These are phyloP conservation scores for Darevskia mixta DNA, from an alignment of 2,797 vertebrate genomes.

Conservation along the genomic window DNA sequence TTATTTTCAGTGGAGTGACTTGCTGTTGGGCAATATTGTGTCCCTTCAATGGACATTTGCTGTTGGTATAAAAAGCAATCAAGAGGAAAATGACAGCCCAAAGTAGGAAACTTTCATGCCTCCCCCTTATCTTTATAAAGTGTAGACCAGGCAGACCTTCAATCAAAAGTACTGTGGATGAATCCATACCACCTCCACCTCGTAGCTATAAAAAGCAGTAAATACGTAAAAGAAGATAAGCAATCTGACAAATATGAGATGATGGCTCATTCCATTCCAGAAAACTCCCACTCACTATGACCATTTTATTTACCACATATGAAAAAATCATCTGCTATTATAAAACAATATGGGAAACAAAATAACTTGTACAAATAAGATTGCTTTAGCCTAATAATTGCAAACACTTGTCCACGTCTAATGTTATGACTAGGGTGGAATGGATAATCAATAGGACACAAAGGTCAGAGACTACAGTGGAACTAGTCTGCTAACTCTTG, in stretches of 20 bases:
- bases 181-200: constrained; percentile 40
- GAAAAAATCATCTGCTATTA: constrained; percentile 29
- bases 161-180: constrained; percentile 45
- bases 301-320: constrained; percentile 1
- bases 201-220: constrained; percentile 44
- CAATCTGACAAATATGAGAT: constrained; percentile 32
- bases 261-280: constrained; percentile 26
- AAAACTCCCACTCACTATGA: constrained; percentile 1
- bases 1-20: constrained; percentile 78
- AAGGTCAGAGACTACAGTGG: constrained; percentile 32
- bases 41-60: constrained; percentile 75
- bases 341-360: constrained; percentile 21
- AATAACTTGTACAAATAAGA: not conserved
- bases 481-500: not conserved
- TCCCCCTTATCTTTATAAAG: constrained; percentile 71
- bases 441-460: constrained; percentile 29
- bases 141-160: constrained; percentile 59
- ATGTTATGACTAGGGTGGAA: constrained; percentile 28
- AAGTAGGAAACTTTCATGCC: constrained; percentile 71
- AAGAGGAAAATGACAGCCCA: constrained; percentile 64
- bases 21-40: constrained; percentile 76
- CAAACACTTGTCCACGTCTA: constrained; percentile 30
- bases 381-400: constrained; percentile 29
- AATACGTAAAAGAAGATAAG: constrained; percentile 25
- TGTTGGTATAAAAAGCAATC: constrained; percentile 71